These are phyloP conservation scores for Trichacis sp. DNA, from an alignment of 2,888 invertebrate genomes.

Conservation along the genomic window DNA sequence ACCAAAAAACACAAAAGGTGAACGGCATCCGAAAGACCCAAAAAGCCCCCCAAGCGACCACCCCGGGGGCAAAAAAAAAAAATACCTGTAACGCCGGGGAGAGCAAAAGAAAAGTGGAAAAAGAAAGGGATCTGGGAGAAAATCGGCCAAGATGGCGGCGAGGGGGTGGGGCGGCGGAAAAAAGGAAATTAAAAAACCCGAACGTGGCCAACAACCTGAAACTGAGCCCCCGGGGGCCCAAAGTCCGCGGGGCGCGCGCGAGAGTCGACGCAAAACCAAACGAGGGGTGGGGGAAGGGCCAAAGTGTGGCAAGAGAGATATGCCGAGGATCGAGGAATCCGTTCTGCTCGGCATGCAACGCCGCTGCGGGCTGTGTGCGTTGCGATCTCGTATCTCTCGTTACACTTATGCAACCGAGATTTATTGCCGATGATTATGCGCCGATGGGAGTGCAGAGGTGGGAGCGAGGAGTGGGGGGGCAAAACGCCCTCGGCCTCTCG, in stretches of 20 bases:
- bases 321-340: conserved; percentile 41
- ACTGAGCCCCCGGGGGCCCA: neutral
- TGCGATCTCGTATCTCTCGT: conserved; percentile 68
- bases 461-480: conserved; percentile 26
- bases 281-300: conserved; percentile 11
- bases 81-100: too few species aligned
- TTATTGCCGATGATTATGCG: conserved; percentile 62
- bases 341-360: conserved; percentile 37
- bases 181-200: too few species aligned
- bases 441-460: conserved; percentile 46
- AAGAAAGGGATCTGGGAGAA: too few species aligned
- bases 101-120: too few species aligned
- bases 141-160: neutral
- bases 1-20: too few species aligned
- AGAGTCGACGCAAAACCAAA: conserved; percentile 30
- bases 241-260: conserved; percentile 19
- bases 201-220: neutral
- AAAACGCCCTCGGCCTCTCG: conserved; percentile 55
- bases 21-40: too few species aligned
- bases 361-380: conserved; percentile 61
- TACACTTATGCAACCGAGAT: conserved; percentile 69
- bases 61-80: too few species aligned
- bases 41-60: too few species aligned
- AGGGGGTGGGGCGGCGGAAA: too few species aligned
- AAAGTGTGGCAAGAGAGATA: conserved; percentile 42